A percentile compares a stretch with the other conserved stretches of the same genome.
Evolutionary conservation across 2,113 vertebrate genomes (phyloP).

Genomic region (Prolemur simus): DNA sequence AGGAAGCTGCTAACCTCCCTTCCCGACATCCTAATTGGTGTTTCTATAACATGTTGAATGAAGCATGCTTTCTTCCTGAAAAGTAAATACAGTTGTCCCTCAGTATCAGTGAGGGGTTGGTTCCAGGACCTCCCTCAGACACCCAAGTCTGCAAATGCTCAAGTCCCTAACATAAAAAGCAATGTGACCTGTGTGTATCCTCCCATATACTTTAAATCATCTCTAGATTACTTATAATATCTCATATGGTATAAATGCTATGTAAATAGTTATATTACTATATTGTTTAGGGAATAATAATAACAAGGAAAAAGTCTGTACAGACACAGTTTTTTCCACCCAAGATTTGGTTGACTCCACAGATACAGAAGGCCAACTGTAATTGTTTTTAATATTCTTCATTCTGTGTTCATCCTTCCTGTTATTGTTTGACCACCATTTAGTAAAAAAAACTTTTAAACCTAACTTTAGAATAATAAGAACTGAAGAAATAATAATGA

Average conservation of each 20-base stretch:
- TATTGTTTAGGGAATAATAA: neutral
- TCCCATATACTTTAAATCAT: neutral
- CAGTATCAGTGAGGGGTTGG: neutral
- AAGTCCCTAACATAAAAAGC: neutral
- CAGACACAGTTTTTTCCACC: neutral
- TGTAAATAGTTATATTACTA: neutral
- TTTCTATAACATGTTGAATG: neutral
- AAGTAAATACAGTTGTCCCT: neutral
- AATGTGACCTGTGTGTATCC: neutral
- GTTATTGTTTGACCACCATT: neutral
- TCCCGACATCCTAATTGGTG: neutral
- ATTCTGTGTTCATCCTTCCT: neutral
- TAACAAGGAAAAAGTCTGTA: neutral
- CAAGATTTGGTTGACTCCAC: neutral
- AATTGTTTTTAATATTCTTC: neutral
- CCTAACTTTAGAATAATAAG: neutral
- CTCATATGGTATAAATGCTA: neutral
- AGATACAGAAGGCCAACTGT: neutral
- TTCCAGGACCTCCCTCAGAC: neutral
- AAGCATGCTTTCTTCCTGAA: neutral
- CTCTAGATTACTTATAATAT: neutral
- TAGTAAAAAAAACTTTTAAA: constrained; percentile 38
- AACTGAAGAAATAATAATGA: neutral
- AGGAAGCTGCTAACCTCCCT: neutral
- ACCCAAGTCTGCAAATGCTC: neutral